Evolutionary conservation across 2,797 vertebrate genomes (phyloP).

Genomic region (Petrocephalus schoutedeni): DNA sequence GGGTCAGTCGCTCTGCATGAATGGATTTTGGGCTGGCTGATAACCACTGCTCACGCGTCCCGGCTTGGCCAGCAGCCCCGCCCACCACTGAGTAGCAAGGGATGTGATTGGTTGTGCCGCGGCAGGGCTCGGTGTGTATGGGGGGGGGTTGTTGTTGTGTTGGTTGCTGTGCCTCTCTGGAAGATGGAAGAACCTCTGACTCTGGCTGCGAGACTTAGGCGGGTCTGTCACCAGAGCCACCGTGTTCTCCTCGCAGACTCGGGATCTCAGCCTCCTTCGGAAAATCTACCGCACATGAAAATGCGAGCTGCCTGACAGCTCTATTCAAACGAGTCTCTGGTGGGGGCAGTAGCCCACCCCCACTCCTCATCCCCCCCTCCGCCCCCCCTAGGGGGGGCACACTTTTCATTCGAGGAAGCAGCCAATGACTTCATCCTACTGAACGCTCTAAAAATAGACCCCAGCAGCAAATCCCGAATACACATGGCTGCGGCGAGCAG

Average conservation of each 20-base stretch:
- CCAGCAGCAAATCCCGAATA: not conserved
- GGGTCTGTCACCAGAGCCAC: not conserved
- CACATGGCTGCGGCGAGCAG: not conserved
- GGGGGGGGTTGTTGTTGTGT: not conserved
- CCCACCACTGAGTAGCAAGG: not conserved
- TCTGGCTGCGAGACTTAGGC: not conserved
- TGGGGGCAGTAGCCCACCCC: not conserved
- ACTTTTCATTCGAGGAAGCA: not conserved
- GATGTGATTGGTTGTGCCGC: slow-evolving; percentile 12
- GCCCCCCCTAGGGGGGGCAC: not conserved
- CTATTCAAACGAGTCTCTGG: not conserved
- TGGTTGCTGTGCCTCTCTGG: slow-evolving; percentile 22
- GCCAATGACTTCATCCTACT: slow-evolving; percentile 7
- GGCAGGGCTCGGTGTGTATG: not conserved
- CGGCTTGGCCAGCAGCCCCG: not conserved
- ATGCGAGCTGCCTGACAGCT: not conserved
- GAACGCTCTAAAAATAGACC: not conserved
- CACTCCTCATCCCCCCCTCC: no score
- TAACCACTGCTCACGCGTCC: not conserved
- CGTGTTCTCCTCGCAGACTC: not conserved
- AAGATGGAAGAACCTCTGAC: slow-evolving; percentile 1
- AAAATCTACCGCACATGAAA: not conserved
- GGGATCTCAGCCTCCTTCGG: not conserved
- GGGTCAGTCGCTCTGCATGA: slow-evolving; percentile 25
- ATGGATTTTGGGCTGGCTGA: slow-evolving; percentile 15